These are phyloP conservation scores for Uria aalge DNA, from an alignment of 2,113 vertebrate species.

Conservation along the genomic window DNA sequence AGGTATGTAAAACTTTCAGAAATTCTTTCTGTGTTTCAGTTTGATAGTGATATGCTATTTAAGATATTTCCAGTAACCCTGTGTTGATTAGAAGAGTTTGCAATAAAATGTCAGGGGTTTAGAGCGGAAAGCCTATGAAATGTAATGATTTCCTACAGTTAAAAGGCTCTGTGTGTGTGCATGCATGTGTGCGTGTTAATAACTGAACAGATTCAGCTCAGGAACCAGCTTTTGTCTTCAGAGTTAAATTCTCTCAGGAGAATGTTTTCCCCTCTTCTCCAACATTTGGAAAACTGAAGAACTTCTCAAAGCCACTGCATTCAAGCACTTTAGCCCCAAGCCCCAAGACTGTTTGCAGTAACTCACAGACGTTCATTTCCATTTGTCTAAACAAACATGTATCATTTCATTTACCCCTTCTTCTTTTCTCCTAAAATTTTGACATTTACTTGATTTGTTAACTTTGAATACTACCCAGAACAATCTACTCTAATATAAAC, in stretches of 20 bases:
- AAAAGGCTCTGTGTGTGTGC: background rate
- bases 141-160: background rate
- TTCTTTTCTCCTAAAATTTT: background rate
- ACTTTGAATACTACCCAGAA: background rate
- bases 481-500: background rate
- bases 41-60: background rate
- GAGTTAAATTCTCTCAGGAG: background rate
- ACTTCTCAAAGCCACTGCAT: background rate
- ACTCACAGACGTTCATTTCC: background rate
- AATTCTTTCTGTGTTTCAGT: background rate
- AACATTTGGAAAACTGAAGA: background rate
- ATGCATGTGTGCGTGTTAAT: background rate
- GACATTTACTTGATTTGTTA: background rate
- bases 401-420: accelerated
- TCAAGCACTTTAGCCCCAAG: background rate
- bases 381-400: background rate
- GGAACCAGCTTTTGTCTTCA: background rate
- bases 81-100: background rate
- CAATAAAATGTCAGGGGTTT: background rate
- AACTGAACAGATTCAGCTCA: background rate
- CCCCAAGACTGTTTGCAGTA: background rate
- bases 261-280: background rate
- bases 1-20: background rate
- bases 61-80: background rate
- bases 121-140: background rate